A percentile compares a stretch with the other conserved stretches of the same genome.
phyloP scores from a whole-genome alignment of 2,888 invertebrate species.

The Automeris io region DNA sequence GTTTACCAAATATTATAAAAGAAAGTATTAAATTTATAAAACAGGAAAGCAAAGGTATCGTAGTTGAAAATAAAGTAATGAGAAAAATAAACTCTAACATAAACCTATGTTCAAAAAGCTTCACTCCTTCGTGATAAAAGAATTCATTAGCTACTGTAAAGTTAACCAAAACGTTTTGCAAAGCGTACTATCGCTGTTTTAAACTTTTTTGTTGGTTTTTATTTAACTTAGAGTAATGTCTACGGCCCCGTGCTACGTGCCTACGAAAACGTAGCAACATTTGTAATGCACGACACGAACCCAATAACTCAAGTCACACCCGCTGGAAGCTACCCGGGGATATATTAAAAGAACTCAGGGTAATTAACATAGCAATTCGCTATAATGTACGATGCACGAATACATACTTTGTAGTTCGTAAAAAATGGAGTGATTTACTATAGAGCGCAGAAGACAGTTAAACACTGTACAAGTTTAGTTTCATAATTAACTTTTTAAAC shows the following conservation, averaged over 20 bases:
- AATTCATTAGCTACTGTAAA: conserved; percentile 11
- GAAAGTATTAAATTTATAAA: too few relatives aligned
- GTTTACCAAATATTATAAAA: too few relatives aligned
- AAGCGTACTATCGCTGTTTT: conserved; percentile 17
- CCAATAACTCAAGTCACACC: conserved; percentile 50
- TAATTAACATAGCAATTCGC: conserved; percentile 42
- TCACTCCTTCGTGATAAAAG: background rate
- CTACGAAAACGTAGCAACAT: conserved; percentile 36
- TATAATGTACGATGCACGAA: conserved; percentile 14
- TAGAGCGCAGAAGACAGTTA: background rate
- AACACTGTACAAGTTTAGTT: background rate
- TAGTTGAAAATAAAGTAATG: too few relatives aligned
- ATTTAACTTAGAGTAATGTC: conserved; percentile 24
- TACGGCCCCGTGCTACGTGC: conserved; percentile 23
- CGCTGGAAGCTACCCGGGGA: conserved; percentile 34
- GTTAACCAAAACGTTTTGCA: conserved; percentile 11
- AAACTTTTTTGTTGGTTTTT: conserved; percentile 15
- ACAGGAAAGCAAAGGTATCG: too few relatives aligned
- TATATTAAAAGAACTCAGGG: conserved; percentile 43
- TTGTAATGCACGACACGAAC: conserved; percentile 51
- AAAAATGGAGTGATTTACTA: background rate
- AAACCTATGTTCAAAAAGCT: background rate
- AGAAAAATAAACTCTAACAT: background rate
- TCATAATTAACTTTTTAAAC: too few relatives aligned
- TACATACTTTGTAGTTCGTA: background rate